These are phyloP conservation scores for Arizona elegans DNA, from an alignment of 2,113 vertebrate species.

Conservation along the genomic window DNA sequence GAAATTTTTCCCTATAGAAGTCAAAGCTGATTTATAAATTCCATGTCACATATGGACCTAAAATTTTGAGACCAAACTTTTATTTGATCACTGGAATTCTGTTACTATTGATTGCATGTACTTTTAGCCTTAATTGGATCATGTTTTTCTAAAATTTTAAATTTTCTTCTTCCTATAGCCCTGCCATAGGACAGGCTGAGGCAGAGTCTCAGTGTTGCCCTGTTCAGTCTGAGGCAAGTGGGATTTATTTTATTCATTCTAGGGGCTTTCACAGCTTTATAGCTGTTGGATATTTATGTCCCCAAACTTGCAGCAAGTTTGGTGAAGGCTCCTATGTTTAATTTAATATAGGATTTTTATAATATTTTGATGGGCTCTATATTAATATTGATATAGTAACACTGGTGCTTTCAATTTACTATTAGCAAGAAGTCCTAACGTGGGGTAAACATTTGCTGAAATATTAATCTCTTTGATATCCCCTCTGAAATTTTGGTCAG, in stretches of 20 bases:
- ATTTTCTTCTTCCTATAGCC: constrained; percentile 98
- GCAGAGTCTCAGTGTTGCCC: constrained; percentile 98
- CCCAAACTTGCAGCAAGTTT: constrained; percentile 99
- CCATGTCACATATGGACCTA: constrained; percentile 42
- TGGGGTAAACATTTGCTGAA: neutral
- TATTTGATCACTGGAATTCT: constrained; percentile 75
- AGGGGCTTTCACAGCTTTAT: constrained; percentile 92
- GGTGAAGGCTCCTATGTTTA: constrained; percentile 92
- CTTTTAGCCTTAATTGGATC: constrained; percentile 77
- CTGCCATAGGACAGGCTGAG: constrained; percentile 98
- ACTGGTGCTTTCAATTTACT: constrained; percentile 55
- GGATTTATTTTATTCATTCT: constrained; percentile 88
- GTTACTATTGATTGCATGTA: constrained; percentile 73
- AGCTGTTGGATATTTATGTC: constrained; percentile 92
- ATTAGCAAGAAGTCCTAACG: constrained; percentile 22
- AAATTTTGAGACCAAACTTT: constrained; percentile 61
- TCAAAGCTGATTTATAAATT: constrained; percentile 46
- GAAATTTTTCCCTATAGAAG: constrained; percentile 14
- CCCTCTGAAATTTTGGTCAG: constrained; percentile 31
- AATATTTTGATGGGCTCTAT: constrained; percentile 78
- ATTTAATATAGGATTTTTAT: constrained; percentile 78
- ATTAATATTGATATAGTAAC: constrained; percentile 75
- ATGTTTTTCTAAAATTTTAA: constrained; percentile 93
- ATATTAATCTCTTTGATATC: neutral
- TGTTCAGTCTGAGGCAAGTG: constrained; percentile 99